Evolutionary conservation across 2,797 vertebrate species (phyloP).

Genomic region (Leptatherina wallacei): DNA sequence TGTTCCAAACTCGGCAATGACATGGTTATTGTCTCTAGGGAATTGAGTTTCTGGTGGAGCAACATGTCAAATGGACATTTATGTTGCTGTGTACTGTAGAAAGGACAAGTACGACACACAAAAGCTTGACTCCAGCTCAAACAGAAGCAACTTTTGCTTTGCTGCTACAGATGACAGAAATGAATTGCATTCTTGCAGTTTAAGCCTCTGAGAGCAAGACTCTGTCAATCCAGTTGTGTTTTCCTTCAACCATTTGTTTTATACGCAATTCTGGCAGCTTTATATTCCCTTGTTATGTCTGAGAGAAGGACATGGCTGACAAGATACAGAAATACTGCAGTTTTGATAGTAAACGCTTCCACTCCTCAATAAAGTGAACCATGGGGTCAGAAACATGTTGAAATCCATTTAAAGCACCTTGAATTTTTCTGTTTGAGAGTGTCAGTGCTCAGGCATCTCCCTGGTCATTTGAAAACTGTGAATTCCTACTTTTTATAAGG

Average conservation of each 20-base stretch:
- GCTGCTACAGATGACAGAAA: slow-evolving; percentile 46
- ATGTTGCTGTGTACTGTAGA: not conserved
- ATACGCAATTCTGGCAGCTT: slow-evolving; percentile 27
- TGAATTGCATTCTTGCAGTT: slow-evolving; percentile 26
- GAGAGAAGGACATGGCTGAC: slow-evolving; percentile 48
- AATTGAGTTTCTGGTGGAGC: not conserved
- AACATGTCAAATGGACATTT: not conserved
- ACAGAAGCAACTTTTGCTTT: slow-evolving; percentile 21
- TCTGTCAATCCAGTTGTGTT: slow-evolving; percentile 13
- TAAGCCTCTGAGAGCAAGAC: slow-evolving; percentile 9
- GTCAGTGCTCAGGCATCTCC: slow-evolving; percentile 28
- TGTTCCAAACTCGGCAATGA: not conserved
- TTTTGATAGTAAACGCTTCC: slow-evolving; percentile 58
- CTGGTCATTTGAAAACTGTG: slow-evolving; percentile 22
- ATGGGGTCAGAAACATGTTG: slow-evolving; percentile 53
- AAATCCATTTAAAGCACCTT: slow-evolving; percentile 58
- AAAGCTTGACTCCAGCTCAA: not conserved
- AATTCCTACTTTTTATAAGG: slow-evolving; percentile 42
- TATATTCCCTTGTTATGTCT: slow-evolving; percentile 35
- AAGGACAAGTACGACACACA: not conserved
- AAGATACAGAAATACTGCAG: slow-evolving; percentile 42
- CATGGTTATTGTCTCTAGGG: not conserved
- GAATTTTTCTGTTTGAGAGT: slow-evolving; percentile 39
- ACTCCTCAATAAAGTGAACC: slow-evolving; percentile 45
- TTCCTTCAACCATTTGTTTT: slow-evolving; percentile 25